Conservation (phyloP, 2,888 invertebrate genomes). For the Schrankia costaestrigalis region DNA sequence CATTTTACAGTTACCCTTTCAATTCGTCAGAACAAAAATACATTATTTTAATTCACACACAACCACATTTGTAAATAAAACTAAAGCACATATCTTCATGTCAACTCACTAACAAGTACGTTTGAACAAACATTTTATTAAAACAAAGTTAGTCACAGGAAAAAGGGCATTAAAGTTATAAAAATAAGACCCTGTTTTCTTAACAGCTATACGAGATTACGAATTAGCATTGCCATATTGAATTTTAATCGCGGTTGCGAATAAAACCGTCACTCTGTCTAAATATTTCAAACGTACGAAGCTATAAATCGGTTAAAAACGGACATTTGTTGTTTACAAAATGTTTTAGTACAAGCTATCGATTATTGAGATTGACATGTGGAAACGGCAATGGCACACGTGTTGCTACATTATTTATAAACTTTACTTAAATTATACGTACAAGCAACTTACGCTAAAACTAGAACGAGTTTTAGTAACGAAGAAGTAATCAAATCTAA, state of each 20-base stretch:
- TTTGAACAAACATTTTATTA: no score
- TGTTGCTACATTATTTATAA: no score
- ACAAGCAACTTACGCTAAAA: no score
- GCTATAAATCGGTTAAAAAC: conserved; percentile 24
- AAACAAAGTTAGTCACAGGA: conserved; percentile 2
- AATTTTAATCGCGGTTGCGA: conserved; percentile 41
- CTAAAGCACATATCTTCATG: no score
- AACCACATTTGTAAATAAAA: no score
- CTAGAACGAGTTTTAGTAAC: no score
- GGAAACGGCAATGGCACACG: not conserved
- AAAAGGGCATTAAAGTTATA: conserved; percentile 3
- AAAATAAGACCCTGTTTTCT: conserved; percentile 1
- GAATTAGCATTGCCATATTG: conserved; percentile 43
- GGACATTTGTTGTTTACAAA: conserved; percentile 16
- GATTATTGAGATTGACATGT: conserved; percentile 2
- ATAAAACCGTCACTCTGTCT: conserved; percentile 50
- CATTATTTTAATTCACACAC: no score
- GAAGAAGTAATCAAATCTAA: no score
- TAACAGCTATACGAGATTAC: conserved; percentile 10
- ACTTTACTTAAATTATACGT: no score
- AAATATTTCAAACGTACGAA: conserved; percentile 47
- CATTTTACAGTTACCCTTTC: no score
- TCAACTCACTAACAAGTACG: no score
- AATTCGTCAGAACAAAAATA: no score
- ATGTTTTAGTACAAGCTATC: conserved; percentile 1